These are phyloP conservation scores for Macrosoma leucophasiata DNA, from an alignment of 2,888 invertebrate genomes.

Conservation along the genomic window DNA sequence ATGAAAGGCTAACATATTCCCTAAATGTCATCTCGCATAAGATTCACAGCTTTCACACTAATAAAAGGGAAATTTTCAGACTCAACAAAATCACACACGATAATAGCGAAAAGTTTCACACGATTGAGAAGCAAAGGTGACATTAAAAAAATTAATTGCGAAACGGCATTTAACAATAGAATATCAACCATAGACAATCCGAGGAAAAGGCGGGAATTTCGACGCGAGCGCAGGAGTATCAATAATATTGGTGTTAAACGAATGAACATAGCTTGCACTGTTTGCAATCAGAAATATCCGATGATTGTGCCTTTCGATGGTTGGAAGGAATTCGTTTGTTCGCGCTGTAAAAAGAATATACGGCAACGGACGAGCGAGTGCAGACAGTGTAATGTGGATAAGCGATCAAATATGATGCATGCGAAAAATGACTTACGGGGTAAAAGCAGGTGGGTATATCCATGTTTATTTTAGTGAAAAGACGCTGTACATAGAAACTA, in stretches of 20 bases:
- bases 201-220: slow-evolving; percentile 13
- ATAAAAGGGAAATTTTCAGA: too few relatives aligned
- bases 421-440: slow-evolving; percentile 28
- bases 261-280: slow-evolving; percentile 27
- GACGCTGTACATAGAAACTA: too few relatives aligned
- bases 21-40: too few relatives aligned
- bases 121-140: slow-evolving; percentile 4
- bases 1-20: too few relatives aligned
- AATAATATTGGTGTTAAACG: slow-evolving; percentile 23
- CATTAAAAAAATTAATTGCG: slow-evolving; percentile 10
- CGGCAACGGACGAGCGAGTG: slow-evolving; percentile 22
- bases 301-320: slow-evolving; percentile 32
- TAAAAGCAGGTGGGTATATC: slow-evolving; percentile 31
- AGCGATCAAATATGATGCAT: slow-evolving; percentile 28
- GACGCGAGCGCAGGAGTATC: slow-evolving; percentile 15
- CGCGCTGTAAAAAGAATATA: slow-evolving; percentile 40
- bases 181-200: slow-evolving; percentile 14
- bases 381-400: slow-evolving; percentile 28
- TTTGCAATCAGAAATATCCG: slow-evolving; percentile 33
- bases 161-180: too few relatives aligned
- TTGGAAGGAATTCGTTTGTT: slow-evolving; percentile 36
- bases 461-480: too few relatives aligned
- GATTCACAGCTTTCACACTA: too few relatives aligned
- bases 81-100: too few relatives aligned
- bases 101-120: slow-evolving; percentile 17